These are phyloP conservation scores for Ctenopoma kingsleyae DNA, from an alignment of 2,797 vertebrate species.

Conservation along the genomic window DNA sequence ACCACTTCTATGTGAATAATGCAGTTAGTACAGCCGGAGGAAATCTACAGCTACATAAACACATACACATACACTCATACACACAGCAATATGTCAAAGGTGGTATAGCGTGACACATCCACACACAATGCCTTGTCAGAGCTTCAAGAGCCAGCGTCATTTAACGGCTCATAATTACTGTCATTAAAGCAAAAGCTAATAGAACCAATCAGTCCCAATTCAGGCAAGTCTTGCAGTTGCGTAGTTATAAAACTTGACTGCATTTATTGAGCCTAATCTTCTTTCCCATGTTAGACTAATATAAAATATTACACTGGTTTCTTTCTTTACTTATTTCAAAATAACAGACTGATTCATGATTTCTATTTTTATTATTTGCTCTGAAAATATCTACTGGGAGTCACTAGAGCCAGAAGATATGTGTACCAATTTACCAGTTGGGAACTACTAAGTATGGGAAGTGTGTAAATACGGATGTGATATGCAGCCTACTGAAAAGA, in stretches of 20 bases:
- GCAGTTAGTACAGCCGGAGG: background rate
- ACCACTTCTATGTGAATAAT: background rate
- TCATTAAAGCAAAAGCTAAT: slow-evolving; percentile 23
- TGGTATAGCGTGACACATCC: background rate
- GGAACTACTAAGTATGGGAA: background rate
- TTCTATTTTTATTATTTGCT: background rate
- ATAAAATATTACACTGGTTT: too few relatives aligned
- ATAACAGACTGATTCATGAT: background rate
- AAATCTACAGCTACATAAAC: slow-evolving; percentile 27
- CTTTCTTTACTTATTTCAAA: too few relatives aligned
- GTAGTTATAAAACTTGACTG: background rate
- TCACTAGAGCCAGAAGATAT: background rate
- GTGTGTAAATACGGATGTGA: background rate
- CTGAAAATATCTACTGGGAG: background rate
- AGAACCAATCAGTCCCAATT: slow-evolving; percentile 19
- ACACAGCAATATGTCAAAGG: background rate
- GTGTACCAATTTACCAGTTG: background rate
- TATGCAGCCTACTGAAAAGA: background rate
- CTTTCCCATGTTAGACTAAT: too few relatives aligned
- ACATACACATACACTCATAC: slow-evolving; percentile 20
- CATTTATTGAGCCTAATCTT: background rate
- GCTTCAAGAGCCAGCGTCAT: slow-evolving; percentile 26
- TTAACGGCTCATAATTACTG: slow-evolving; percentile 22
- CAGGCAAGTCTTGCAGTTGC: background rate
- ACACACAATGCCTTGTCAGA: slow-evolving; percentile 16